A percentile compares a stretch with the other conserved stretches of the same genome.
Evolutionary conservation across 1,140 invertebrate genomes (phyloP).

Genomic region (Ptiloglossa arizonensis): DNA sequence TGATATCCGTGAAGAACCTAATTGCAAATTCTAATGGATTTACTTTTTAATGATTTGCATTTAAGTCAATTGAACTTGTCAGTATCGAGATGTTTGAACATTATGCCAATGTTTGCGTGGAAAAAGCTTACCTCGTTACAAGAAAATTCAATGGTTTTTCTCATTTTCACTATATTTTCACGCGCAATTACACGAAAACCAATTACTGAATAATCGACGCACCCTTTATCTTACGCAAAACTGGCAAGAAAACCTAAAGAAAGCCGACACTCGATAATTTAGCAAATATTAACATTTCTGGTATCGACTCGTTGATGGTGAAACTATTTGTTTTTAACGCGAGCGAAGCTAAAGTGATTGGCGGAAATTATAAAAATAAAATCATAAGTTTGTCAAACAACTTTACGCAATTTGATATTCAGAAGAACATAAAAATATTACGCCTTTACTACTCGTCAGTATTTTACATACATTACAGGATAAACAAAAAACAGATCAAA

Average conservation of each 20-base stretch:
- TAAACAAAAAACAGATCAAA: no score
- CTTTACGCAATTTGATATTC: no score
- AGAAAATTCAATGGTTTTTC: background rate
- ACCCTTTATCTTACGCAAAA: no score
- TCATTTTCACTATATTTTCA: no score
- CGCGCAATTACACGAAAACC: background rate
- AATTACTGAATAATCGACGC: no score
- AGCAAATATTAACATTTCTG: background rate
- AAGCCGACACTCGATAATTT: background rate
- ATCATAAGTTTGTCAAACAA: background rate
- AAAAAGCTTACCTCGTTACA: no score
- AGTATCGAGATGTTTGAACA: slow-evolving; percentile 15
- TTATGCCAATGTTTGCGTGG: no score
- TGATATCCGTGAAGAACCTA: slow-evolving; percentile 45
- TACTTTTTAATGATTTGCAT: slow-evolving; percentile 60
- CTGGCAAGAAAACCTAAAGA: background rate
- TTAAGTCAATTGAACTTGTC: slow-evolving; percentile 55
- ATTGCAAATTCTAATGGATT: slow-evolving; percentile 44
- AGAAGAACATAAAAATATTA: no score
- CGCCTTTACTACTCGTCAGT: no score
- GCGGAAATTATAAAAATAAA: background rate
- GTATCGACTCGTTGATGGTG: background rate
- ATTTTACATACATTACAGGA: no score
- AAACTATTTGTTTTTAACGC: slow-evolving; percentile 8
- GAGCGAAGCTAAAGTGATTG: background rate